A percentile compares a stretch with the other conserved stretches of the same genome.
These are phyloP conservation scores for Helleia helle DNA, from an alignment of 2,888 invertebrate species.

Conservation along the genomic window DNA sequence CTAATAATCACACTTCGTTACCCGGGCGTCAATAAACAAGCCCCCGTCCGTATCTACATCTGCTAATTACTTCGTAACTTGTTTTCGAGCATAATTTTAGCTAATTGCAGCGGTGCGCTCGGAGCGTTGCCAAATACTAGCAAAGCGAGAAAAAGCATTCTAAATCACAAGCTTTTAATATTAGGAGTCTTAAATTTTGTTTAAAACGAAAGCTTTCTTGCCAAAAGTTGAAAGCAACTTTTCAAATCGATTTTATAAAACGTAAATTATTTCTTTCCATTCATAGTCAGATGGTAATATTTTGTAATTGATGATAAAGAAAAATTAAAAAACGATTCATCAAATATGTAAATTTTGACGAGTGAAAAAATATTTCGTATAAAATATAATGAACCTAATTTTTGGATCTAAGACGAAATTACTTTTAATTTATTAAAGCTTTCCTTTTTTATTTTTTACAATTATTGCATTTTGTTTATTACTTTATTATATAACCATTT, in stretches of 20 bases:
- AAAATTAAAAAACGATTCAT: too few relatives aligned
- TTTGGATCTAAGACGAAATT: too few relatives aligned
- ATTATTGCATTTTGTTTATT: too few relatives aligned
- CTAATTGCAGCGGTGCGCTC: slow-evolving; percentile 61
- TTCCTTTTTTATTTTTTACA: too few relatives aligned
- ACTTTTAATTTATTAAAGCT: too few relatives aligned
- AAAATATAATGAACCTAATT: too few relatives aligned
- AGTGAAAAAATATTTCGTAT: too few relatives aligned
- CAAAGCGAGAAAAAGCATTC: slow-evolving; percentile 41
- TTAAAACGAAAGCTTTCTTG: slow-evolving; percentile 6
- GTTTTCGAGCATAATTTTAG: slow-evolving; percentile 68
- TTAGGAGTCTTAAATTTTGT: slow-evolving; percentile 21
- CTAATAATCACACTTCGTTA: not conserved
- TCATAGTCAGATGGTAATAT: too few relatives aligned
- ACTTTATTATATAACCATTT: too few relatives aligned
- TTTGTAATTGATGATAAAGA: too few relatives aligned
- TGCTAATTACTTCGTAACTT: slow-evolving; percentile 66
- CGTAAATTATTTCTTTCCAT: not conserved
- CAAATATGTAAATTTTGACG: not conserved
- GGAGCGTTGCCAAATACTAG: slow-evolving; percentile 48
- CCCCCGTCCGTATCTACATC: slow-evolving; percentile 55
- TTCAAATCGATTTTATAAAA: not conserved
- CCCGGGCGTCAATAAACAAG: slow-evolving; percentile 35
- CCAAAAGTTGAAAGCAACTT: slow-evolving; percentile 1
- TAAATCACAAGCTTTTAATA: slow-evolving; percentile 40